Evolutionary conservation across 2,113 vertebrate genomes (phyloP), one percentile per base, ranked within the genome.

Genomic region (Condylura cristata): DNA sequence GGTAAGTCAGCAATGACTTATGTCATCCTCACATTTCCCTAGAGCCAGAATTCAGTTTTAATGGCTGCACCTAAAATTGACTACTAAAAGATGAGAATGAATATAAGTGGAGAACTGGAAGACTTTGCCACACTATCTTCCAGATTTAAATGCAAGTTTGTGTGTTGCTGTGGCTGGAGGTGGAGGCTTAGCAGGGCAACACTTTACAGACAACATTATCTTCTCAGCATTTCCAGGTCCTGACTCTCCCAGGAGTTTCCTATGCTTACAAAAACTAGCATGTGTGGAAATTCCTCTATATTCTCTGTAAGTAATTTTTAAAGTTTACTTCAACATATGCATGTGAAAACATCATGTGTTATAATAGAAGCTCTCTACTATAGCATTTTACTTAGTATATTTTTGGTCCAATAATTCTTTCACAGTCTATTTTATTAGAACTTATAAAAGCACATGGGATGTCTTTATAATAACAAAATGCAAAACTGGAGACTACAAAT

Each of bases 401-500:
- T 68, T 82, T 95, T 34, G 22, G 37, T 6, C 17, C 18, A 72
- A 90, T 56, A 41, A 85, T 66, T 48, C 26, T 91, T 66, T 81
- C 8, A 83, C 85, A 84, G 68, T 32, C 28, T 16, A 51, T 86
- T 92, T 90, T 66, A 70, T 71, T 92, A 44, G 53, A 16, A 51
- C 51, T 71, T 93, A 39, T 10, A 44, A 92, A 84, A 93, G 74
- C 41, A 48, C 37, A 65, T 18, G 6, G 46, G 61, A 44, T 90
- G 20, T 56, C 63, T 94, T 89, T 91, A 87, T 13, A 91, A 56
- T 34, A 95, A 78, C 11, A 53, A 75, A 89, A 58, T n/a, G 56
- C 4, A 78, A 89, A 91, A 78, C 3, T 56, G 16, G 70, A 70
- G 48, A 48, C 11, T 44, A 90, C 76, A 80, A 86, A 86, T 34